A percentile compares a stretch with the other conserved stretches of the same genome.
Evolutionary conservation across 2,888 invertebrate species (phyloP).

Genomic region (Heteromyza rotundicornis): DNA sequence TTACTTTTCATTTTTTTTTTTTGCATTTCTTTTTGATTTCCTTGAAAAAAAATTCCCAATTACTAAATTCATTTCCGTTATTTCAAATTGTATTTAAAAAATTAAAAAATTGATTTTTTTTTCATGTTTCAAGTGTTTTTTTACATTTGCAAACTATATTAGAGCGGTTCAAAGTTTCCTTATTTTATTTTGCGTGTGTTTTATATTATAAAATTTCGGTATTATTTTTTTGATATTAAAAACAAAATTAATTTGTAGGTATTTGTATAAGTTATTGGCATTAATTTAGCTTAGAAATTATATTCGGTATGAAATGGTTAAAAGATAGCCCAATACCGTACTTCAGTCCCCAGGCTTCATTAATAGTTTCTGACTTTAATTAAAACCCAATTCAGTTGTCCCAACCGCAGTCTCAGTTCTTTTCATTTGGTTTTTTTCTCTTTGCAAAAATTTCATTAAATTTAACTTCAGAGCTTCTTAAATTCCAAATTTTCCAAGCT

Average conservation of each 20-base stretch:
- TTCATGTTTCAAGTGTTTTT: neutral
- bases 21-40: conserved; percentile 4
- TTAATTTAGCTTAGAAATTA: conserved; percentile 1
- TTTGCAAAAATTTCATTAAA: conserved; percentile 19
- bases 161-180: conserved; percentile 52
- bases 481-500: neutral
- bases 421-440: conserved; percentile 13
- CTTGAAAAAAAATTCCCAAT: too few species aligned
- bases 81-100: conserved; percentile 34
- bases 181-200: conserved; percentile 40
- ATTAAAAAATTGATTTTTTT: conserved; percentile 4
- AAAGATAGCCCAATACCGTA: too few species aligned
- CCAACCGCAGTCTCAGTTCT: too few species aligned
- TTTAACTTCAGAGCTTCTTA: neutral
- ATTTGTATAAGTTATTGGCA: conserved; percentile 12
- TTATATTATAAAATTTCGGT: too few species aligned
- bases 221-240: conserved; percentile 35
- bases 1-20: conserved; percentile 2
- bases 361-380: too few species aligned
- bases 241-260: conserved; percentile 27
- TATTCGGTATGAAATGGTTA: too few species aligned
- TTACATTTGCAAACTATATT: conserved; percentile 44
- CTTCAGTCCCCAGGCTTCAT: too few species aligned
- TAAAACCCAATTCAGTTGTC: too few species aligned
- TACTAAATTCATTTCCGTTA: too few species aligned